Percentiles rank a stretch among this genome's conserved stretches.
Conservation (phyloP, 2,113 vertebrate species). For the Dendropsophus ebraccatus region DNA sequence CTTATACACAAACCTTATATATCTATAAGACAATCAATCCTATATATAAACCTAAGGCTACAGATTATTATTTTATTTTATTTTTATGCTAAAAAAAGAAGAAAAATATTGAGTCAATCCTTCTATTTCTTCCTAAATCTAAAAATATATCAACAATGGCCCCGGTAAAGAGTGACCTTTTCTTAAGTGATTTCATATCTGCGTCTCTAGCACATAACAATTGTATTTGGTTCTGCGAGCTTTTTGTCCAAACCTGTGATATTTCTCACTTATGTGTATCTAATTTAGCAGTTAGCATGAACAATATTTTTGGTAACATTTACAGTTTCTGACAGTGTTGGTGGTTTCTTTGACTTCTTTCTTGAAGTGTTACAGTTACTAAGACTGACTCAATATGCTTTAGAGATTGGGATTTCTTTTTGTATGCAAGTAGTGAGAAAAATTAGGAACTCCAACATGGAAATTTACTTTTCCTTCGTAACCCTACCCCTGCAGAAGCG, state of each 20-base stretch:
- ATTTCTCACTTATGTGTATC: slow-evolving; percentile 33
- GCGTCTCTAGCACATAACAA: background rate
- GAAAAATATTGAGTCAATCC: background rate
- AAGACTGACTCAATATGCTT: background rate
- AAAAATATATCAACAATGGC: background rate
- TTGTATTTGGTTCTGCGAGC: background rate
- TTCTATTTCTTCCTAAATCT: slow-evolving; percentile 4
- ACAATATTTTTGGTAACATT: slow-evolving; percentile 44
- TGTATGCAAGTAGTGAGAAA: background rate
- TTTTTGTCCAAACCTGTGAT: slow-evolving; percentile 18
- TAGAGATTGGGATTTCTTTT: background rate
- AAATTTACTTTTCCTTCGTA: no score
- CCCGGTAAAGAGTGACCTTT: slow-evolving; percentile 36
- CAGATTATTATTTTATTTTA: background rate
- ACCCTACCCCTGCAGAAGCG: no score
- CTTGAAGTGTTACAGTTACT: background rate
- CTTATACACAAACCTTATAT: background rate
- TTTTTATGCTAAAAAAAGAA: background rate
- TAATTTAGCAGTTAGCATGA: slow-evolving; percentile 50
- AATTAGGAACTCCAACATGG: background rate
- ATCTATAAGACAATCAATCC: background rate
- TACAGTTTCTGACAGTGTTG: background rate
- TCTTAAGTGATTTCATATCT: slow-evolving; percentile 10
- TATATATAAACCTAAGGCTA: no score
- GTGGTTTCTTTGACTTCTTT: background rate